Base-by-base conservation (phyloP, 1,140 invertebrate species). In the Drosophila asahinai region DNA sequence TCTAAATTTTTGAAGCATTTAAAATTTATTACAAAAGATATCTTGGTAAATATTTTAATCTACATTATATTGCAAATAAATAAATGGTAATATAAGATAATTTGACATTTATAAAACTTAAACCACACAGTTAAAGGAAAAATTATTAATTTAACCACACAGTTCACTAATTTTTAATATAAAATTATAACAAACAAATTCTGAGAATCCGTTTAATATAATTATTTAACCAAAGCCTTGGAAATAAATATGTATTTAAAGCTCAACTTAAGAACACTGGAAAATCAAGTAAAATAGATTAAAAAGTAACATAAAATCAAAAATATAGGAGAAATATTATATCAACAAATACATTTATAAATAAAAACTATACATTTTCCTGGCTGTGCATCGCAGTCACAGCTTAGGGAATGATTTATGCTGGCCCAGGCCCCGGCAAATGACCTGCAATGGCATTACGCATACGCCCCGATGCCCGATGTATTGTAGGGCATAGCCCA, bases 401-500 rank as follows among this genome's bases (percentile, higher is more conserved):
- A 48, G 40, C 36, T 68, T 36, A 38, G 25, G 25, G 25, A 43
- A 38, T 73, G 54, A 73, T 73, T 60, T 72, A 73, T 72, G 38
- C 40, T 33, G 51, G 2, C 49, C 22, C 22, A 36, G 33, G 40
- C 25, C 57, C 59, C 59, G 43, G 47, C 59, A 62, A 64, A 47
- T 70, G 61, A 42, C 47, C 55, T 65, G 57, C 63, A 70, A 36
- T 64, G 63, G 55, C 81, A 83, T 83, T 80, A 77, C 77, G 71
- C 66, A 83, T 84, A 84, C 77, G 66, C 81, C 60, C 57, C 49
- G 66, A 1, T 57, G 54, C 0, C 36, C 33, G 14, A 49, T 38
- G 68, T 43, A 61, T 74, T 74, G 71, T 73, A 74, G 71, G 71
- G 71, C 67, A 73, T 38, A 73, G 38, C 54, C 38, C 54, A 73